Conservation (phyloP, 2,888 invertebrate genomes). For the Rapana venosa region DNA sequence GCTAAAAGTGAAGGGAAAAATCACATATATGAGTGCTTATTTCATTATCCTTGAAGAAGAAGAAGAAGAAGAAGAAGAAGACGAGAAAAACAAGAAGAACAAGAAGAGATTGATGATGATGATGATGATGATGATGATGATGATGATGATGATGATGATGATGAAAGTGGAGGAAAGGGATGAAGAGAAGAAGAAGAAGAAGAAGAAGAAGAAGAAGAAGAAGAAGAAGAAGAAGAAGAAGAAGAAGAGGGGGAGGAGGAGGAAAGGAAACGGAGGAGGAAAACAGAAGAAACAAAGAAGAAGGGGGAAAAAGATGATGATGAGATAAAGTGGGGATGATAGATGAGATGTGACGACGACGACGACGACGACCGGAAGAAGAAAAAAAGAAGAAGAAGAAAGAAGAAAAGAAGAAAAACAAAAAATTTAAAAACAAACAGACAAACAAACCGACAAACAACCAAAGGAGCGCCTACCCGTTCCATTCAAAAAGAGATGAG, state of each 20-base stretch:
- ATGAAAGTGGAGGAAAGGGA: neutral
- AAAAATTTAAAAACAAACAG: neutral
- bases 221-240: neutral
- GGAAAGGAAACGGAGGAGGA: neutral
- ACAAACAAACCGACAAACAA: neutral
- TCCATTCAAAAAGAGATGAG: conserved; percentile 20
- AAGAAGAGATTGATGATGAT: too few species aligned
- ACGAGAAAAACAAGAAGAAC: too few species aligned
- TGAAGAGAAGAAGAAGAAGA: neutral
- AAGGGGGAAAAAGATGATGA: neutral
- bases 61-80: too few species aligned
- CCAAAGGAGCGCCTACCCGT: neutral
- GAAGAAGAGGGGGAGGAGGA: neutral
- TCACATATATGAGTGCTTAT: too few species aligned
- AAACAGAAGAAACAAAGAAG: neutral
- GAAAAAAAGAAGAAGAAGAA: neutral
- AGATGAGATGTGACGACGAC: too few species aligned
- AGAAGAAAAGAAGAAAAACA: too few species aligned
- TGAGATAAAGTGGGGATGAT: too few species aligned
- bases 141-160: neutral
- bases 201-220: neutral
- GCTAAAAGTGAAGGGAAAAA: too few species aligned
- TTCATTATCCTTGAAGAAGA: too few species aligned
- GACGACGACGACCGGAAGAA: neutral
- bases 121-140: too few species aligned